Conservation (phyloP, 2,888 invertebrate species). For the Tenthredo scrophulariae region DNA sequence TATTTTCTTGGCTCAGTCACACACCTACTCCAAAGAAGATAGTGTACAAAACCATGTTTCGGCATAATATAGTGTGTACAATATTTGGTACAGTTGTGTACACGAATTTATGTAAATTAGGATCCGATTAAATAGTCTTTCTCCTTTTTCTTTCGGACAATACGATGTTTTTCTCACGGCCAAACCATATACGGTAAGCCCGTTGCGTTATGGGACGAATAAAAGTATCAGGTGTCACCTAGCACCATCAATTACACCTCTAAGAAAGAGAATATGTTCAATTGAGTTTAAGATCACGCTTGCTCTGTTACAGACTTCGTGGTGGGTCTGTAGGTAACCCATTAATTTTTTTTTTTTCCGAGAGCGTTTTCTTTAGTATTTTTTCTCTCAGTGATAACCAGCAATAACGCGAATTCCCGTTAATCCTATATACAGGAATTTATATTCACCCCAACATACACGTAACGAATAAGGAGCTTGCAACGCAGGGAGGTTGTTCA, state of each 20-base stretch:
- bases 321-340: constrained; percentile 26
- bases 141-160: constrained; percentile 20
- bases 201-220: constrained; percentile 29
- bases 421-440: neutral
- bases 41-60: constrained; percentile 43
- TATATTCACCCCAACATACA: constrained; percentile 3
- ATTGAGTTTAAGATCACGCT: constrained; percentile 42
- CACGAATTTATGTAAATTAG: constrained; percentile 41
- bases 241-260: constrained; percentile 20
- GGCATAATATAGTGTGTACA: neutral
- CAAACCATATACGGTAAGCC: neutral
- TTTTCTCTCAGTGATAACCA: constrained; percentile 4
- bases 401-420: neutral
- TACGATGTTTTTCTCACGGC: constrained; percentile 22
- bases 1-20: constrained; percentile 54
- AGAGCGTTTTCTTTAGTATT: neutral
- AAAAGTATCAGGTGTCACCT: constrained; percentile 40
- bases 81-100: constrained; percentile 20
- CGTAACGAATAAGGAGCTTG: constrained; percentile 19
- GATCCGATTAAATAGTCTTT: constrained; percentile 19
- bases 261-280: constrained; percentile 15
- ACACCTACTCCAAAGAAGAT: constrained; percentile 38
- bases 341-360: neutral
- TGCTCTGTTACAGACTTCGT: constrained; percentile 16
- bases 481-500: neutral